Evolutionary conservation across 2,888 invertebrate species (phyloP).

Genomic region (Eucriotettix oculatus): DNA sequence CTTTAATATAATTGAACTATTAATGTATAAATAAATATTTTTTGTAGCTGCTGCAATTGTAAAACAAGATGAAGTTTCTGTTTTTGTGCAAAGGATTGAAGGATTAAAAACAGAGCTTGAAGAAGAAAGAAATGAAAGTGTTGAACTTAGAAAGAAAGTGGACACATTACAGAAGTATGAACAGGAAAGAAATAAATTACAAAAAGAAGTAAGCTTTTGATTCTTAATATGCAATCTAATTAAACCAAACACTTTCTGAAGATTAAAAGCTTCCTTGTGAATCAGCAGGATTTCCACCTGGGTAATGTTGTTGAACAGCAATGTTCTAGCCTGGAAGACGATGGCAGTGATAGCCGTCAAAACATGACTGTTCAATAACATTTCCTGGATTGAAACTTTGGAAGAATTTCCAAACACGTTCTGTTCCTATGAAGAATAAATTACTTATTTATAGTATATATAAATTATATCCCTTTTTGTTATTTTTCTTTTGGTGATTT

Average conservation of each 20-base stretch:
- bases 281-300: too few species aligned
- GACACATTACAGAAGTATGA: slow-evolving; percentile 31
- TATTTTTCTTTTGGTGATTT: too few species aligned
- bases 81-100: slow-evolving; percentile 43
- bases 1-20: not conserved
- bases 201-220: slow-evolving; percentile 34
- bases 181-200: slow-evolving; percentile 38
- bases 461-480: too few species aligned
- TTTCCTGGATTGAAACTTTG: too few species aligned
- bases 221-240: not conserved
- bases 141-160: slow-evolving; percentile 40
- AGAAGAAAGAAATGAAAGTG: slow-evolving; percentile 43
- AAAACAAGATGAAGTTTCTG: slow-evolving; percentile 33
- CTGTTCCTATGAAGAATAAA: too few species aligned
- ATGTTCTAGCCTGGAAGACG: too few species aligned
- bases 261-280: too few species aligned
- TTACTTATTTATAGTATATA: too few species aligned
- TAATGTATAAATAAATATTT: not conserved
- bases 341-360: too few species aligned
- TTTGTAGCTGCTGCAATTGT: slow-evolving; percentile 29
- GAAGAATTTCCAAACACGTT: too few species aligned
- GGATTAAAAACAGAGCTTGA: slow-evolving; percentile 45
- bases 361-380: too few species aligned
- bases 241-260: not conserved
- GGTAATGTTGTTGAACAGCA: too few species aligned